Base-by-base conservation (phyloP, 1,140 invertebrate species). In the Arctopsyche grandis region DNA sequence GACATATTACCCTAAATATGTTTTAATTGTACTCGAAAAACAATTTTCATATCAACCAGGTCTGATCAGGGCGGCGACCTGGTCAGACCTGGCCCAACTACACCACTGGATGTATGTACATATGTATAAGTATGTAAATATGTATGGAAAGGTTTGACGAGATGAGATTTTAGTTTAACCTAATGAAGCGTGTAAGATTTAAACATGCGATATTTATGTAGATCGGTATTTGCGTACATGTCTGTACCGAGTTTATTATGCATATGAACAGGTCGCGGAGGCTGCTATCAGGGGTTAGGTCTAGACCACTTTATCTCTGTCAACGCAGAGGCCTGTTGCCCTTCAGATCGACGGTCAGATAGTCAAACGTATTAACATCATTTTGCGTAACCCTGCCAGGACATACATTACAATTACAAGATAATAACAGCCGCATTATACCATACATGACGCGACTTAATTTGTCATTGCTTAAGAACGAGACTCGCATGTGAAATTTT, bases 231-330 rank as follows among this genome's bases (percentile, higher is more conserved):
- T 4, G n/a, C n/a, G n/a, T n/a, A 52, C 16, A 52, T 52, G 4
- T 1, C 48, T 52, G 29, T 52, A 52, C 16, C 10, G 48, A 16
- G 48, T 12, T 12, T 52, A 52, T 7, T 12, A 12, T 46, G 48
- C 10, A 52, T 12, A 52, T 38, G 29, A 38, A 38, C 29, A 38
- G 29, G 29, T 38, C 21, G 5, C 10, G 21, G 10, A 21, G 21
- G n/a, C 9, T 9, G 3, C 56, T n/a, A 16, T 21, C 56, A 58
- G 56, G 26, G 60, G 60, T 66, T 29, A 29, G 12, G 12, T 16
- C 19, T 14, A 12, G 21, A 29, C 19, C 60, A 21, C 60, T 66
- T 66, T 66, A 66, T 66, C 60, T 66, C 60, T 66, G 60, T 66
- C 60, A 66, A 24, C 21, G 12, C 29, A 52, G 16, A 52, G 48